Conservation (phyloP, 1,140 invertebrate genomes). For the Sminthurinus signatus region DNA sequence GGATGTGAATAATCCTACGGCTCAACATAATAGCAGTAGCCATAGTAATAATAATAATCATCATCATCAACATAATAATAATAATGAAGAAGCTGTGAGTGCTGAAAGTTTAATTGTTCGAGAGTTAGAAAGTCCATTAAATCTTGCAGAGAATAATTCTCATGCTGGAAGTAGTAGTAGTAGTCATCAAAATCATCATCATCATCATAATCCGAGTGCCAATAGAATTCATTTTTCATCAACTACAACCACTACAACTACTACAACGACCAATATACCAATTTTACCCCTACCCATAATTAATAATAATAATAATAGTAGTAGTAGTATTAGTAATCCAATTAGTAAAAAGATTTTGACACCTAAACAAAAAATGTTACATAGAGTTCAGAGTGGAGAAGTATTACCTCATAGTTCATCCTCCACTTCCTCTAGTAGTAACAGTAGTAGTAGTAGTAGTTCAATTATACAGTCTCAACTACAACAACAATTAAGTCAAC, state of each 20-base stretch:
- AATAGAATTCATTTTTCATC: not conserved
- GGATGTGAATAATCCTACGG: not conserved
- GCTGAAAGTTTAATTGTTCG: slow-evolving; percentile 32
- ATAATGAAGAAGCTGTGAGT: slow-evolving; percentile 6
- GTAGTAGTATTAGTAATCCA: slow-evolving; percentile 6
- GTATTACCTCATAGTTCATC: slow-evolving; percentile 12
- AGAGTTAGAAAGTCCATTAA: slow-evolving; percentile 34
- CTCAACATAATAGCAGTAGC: not conserved
- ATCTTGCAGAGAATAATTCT: slow-evolving; percentile 19
- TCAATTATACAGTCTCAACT: slow-evolving; percentile 10
- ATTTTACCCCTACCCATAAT: too few relatives aligned
- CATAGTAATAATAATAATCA: not conserved
- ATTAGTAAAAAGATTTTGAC: slow-evolving; percentile 39
- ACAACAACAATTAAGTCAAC: slow-evolving; percentile 11
- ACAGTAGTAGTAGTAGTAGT: not conserved
- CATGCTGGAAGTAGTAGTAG: slow-evolving; percentile 8
- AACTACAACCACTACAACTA: not conserved
- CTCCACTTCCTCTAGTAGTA: slow-evolving; percentile 26
- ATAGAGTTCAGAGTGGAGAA: slow-evolving; percentile 38
- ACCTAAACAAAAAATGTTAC: slow-evolving; percentile 39
- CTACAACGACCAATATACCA: too few relatives aligned
- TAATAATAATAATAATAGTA: too few relatives aligned
- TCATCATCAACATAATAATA: slow-evolving; percentile 11
- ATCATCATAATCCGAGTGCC: slow-evolving; percentile 5
- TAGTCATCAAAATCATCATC: not conserved